Evolutionary conservation across 2,113 vertebrate genomes (phyloP).

Genomic region (Todiramphus chloris): DNA sequence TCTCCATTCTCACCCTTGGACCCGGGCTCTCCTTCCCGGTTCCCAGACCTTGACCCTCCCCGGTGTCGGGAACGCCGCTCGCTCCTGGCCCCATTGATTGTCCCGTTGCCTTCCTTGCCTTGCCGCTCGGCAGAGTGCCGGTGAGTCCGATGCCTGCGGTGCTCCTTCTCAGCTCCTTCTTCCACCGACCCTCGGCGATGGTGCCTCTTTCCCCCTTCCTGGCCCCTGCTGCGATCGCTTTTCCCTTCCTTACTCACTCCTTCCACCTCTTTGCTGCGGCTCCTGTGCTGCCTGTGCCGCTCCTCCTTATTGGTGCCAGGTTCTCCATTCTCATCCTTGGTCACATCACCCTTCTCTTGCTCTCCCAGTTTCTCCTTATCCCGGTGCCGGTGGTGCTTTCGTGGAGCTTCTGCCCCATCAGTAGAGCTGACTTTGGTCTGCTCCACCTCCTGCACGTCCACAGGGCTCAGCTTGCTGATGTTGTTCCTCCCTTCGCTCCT

Average conservation of each 20-base stretch:
- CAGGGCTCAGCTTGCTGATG: constrained; percentile 62
- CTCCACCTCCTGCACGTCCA: constrained; percentile 65
- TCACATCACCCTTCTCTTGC: constrained; percentile 56
- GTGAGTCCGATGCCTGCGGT: constrained; percentile 75
- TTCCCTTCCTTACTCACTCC: constrained; percentile 78
- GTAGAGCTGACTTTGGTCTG: constrained; percentile 16
- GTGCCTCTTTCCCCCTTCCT: constrained; percentile 82
- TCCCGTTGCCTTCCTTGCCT: constrained; percentile 80
- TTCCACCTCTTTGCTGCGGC: constrained; percentile 84
- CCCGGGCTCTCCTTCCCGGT: constrained; percentile 73
- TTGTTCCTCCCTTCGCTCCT: constrained; percentile 62
- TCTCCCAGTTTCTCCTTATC: constrained; percentile 72
- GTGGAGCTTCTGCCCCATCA: constrained; percentile 49
- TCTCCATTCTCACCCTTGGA: constrained; percentile 73
- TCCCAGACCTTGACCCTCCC: constrained; percentile 71
- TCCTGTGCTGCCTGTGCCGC: constrained; percentile 80
- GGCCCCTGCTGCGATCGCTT: constrained; percentile 74
- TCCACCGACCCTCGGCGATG: constrained; percentile 86
- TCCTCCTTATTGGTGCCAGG: constrained; percentile 66
- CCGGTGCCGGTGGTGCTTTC: constrained; percentile 83
- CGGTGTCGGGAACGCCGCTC: constrained; percentile 83
- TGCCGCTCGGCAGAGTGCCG: constrained; percentile 81
- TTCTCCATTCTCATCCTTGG: constrained; percentile 75
- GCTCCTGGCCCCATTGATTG: constrained; percentile 43
- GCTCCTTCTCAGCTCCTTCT: constrained; percentile 80